Evolutionary conservation across 2,113 vertebrate genomes (phyloP).

Genomic region (Clarias magur): DNA sequence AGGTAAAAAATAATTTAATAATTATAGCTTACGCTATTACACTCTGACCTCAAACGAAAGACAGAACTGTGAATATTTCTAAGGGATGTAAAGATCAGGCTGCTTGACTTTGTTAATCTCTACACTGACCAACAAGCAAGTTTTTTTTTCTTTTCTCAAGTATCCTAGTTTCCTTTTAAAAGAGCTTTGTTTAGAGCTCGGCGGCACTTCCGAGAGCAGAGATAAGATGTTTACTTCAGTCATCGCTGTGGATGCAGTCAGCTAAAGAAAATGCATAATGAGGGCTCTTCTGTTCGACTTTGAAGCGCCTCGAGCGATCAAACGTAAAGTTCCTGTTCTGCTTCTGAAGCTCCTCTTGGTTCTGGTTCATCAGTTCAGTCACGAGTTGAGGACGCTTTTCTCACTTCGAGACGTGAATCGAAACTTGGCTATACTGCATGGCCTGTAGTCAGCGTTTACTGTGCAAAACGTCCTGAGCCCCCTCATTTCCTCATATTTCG

Average conservation of each 20-base stretch:
- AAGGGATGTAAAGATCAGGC: background rate
- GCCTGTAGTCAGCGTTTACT: background rate
- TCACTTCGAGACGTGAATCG: background rate
- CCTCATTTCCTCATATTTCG: no score
- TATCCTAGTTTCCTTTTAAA: background rate
- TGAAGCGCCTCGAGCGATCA: background rate
- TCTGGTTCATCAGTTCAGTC: background rate
- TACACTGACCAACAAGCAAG: background rate
- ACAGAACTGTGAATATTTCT: background rate
- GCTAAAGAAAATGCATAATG: background rate
- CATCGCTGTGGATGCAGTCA: background rate
- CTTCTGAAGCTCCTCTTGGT: background rate
- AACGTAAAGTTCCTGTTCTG: background rate
- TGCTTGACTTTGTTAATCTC: background rate
- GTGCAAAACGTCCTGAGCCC: no score
- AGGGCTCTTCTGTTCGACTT: background rate
- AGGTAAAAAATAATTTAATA: no score
- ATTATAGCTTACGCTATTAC: no score
- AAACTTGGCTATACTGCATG: background rate
- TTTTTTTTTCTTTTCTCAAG: background rate
- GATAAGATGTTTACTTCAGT: constrained; percentile 11
- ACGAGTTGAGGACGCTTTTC: background rate
- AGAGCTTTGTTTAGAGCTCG: background rate
- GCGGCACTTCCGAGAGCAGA: background rate
- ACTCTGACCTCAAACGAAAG: no score